Base-by-base conservation (phyloP, 1,140 invertebrate genomes). In the Acyrthosiphon pisum region DNA sequence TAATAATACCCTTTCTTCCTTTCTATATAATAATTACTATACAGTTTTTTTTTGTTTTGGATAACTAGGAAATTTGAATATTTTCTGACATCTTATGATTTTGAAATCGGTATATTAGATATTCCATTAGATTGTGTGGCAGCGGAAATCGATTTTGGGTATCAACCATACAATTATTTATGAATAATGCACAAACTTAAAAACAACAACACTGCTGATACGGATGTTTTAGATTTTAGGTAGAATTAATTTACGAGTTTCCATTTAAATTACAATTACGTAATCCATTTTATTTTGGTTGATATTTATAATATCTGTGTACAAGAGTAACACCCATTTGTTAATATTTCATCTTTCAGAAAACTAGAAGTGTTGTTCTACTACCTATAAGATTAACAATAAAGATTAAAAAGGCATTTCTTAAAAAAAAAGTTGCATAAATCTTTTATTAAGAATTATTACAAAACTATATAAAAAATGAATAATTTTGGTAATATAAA, bases 61-160 rank as follows among this genome's bases (percentile, higher is more conserved):
- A 46, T 30, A 86, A 86, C 41, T 46, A n/a, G n/a, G 22, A 88
- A 46, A 88, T 53, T 88, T 88, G 18, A 88, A 88, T 88, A 88
- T 88, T 53, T 50, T n/a, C 20, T 50, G 3, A 6, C 1, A 48
- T 87, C 30, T 46, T n/a, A 35, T 50, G 46, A 50, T 88, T 35
- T 48, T 35, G 20, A 88, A 50, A 53, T 35, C 46, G 46, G 46
- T 48, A 88, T 53, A 88, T 53, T 88, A 88, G 48, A 88, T 88
- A 88, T 88, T 88, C 87, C 22, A 22, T 88, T 35, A 88, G 87
- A 88, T 88, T 35, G 50, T 35, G n/a, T 23, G 23, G 8, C n/a
- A 88, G 35, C 46, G 87, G 87, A 88, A 88, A 50, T 50, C 30
- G 46, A 88, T 53, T 50, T 88, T 53, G 87, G 20, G 6, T 48